Evolutionary conservation across 2,113 vertebrate species (phyloP).

Genomic region (Xiphorhynchus elegans): DNA sequence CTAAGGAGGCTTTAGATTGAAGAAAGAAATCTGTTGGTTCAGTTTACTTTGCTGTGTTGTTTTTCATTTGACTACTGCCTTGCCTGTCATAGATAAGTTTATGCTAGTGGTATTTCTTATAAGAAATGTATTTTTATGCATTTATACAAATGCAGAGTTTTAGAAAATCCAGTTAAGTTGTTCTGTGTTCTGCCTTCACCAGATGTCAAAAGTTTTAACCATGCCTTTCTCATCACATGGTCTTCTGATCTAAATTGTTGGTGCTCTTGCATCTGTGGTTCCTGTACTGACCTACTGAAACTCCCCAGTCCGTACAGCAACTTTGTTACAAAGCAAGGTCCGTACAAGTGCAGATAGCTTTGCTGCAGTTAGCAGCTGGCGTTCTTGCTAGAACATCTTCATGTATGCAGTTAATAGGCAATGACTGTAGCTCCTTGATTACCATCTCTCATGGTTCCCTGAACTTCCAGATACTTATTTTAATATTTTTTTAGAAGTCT

Average conservation of each 20-base stretch:
- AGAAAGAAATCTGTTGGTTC: not conserved
- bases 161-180: not conserved
- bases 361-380: not conserved
- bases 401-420: not conserved
- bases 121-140: not conserved
- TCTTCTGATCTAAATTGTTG: not conserved
- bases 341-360: not conserved
- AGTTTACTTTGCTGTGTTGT: not conserved
- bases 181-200: not conserved
- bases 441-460: not conserved
- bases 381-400: not conserved
- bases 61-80: not conserved
- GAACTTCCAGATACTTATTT: not conserved
- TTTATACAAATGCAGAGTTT: not conserved
- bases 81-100: not conserved
- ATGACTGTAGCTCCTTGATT: not conserved
- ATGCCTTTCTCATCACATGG: not conserved
- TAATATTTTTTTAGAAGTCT: accelerated
- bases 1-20: not conserved
- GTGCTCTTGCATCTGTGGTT: not conserved
- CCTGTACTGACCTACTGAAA: not conserved
- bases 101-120: not conserved
- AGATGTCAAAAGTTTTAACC: not conserved
- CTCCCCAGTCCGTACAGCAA: not conserved
- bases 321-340: not conserved